Percentiles rank a stretch among this genome's conserved stretches.
These are phyloP conservation scores for Tiliacea citrago DNA, from an alignment of 2,888 invertebrate species.

Conservation along the genomic window DNA sequence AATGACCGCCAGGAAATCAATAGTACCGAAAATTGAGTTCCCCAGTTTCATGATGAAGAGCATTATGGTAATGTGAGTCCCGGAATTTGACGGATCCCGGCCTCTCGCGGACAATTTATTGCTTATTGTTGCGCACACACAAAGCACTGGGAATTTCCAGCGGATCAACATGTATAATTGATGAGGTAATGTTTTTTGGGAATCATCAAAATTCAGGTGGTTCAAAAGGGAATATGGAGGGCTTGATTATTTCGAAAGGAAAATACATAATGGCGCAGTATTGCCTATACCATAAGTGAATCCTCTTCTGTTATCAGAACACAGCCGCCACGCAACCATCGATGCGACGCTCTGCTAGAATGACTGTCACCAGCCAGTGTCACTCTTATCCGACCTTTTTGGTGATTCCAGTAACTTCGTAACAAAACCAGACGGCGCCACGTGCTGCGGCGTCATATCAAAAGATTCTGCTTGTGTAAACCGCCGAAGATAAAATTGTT, in stretches of 20 bases:
- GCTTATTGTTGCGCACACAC: constrained; percentile 61
- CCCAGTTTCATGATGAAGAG: constrained; percentile 54
- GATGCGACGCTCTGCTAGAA: no score
- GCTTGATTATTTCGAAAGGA: no score
- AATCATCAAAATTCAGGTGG: constrained; percentile 25
- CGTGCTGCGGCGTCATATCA: no score
- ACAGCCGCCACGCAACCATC: no score
- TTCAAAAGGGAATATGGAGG: not conserved
- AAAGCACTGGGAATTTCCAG: constrained; percentile 51
- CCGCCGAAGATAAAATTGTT: not conserved
- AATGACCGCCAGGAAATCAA: constrained; percentile 51
- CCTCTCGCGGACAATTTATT: constrained; percentile 65
- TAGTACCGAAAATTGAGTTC: constrained; percentile 54
- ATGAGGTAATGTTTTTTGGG: constrained; percentile 51
- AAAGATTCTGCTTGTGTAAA: not conserved
- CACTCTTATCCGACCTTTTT: no score
- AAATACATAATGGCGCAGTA: no score
- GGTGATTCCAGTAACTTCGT: no score
- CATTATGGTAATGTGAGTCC: constrained; percentile 66
- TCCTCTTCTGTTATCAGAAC: no score
- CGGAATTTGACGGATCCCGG: constrained; percentile 65
- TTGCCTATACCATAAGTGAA: no score
- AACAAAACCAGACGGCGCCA: no score
- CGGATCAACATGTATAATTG: constrained; percentile 57
- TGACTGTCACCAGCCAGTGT: no score